These are phyloP conservation scores for Tenodera sinensis DNA, from an alignment of 2,888 invertebrate genomes.

Conservation along the genomic window DNA sequence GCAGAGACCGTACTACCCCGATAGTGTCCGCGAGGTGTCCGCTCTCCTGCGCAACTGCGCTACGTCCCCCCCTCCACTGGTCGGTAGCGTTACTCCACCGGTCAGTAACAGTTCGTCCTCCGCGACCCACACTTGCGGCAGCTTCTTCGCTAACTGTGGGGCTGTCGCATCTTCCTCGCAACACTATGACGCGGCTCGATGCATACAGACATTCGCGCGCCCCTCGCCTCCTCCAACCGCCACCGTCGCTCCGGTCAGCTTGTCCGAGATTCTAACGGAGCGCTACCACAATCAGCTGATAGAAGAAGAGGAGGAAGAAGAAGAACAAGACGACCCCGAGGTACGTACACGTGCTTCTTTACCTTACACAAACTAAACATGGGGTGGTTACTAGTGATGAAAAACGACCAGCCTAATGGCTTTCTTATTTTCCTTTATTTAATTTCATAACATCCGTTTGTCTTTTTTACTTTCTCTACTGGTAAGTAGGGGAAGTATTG, in stretches of 20 bases:
- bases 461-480: no score
- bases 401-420: no score
- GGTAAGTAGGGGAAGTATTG: no score
- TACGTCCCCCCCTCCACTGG: neutral
- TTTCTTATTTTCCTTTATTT: no score
- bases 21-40: slow-evolving; percentile 1
- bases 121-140: slow-evolving; percentile 45
- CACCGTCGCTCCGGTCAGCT: slow-evolving; percentile 5
- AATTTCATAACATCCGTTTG: no score
- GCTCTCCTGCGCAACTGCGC: slow-evolving; percentile 1
- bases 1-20: neutral
- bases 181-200: neutral
- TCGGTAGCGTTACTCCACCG: neutral
- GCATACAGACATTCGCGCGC: neutral
- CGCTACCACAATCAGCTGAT: neutral
- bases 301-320: neutral
- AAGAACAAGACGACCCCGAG: neutral
- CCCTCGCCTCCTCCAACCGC: neutral
- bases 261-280: slow-evolving; percentile 17
- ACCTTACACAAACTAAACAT: no score
- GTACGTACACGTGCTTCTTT: neutral
- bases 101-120: neutral
- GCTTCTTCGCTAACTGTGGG: slow-evolving; percentile 46
- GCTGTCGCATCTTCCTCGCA: neutral
- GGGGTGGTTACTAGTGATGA: no score